Base-by-base conservation (phyloP, 2,113 vertebrate genomes). In the Oncorhynchus keta region DNA sequence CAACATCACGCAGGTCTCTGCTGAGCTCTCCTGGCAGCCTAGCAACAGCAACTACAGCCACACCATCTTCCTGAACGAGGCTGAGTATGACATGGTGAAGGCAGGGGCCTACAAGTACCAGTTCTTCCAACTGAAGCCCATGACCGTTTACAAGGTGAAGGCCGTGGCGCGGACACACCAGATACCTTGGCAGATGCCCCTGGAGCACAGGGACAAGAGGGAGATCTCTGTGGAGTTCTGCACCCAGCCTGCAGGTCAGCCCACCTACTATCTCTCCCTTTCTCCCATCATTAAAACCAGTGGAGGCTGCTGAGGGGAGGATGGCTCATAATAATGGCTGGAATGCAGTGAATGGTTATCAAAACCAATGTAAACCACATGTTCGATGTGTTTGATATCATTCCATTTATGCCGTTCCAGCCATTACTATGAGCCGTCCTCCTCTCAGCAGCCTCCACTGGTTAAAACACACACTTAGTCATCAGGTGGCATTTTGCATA, bases 1-100 rank as follows among this genome's bases (percentile, higher is more conserved):
- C 89, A 89, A 90, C 86, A 92, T 98, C 81, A 95, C 96, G 0
- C 97, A 97, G 91, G 90, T 89, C 24, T 96, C 96, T 0, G 96
- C 96, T 11, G 96, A 95, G 91, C 95, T 99, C 3, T 95, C 94
- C 51, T 99, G 97, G 97, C 94, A 96, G 83, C 97, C 98, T 20
- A 96, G 97, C 82, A 97, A 98, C 90, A 99, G 97, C 87, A 99
- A 98, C 91, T 99, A 99, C 90, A 96, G 97, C 77, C 97, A 99
- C 0, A 92, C 93, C 72, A 94, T 99, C 89, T 98, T 98, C 92
- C 96, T 99, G 74, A 95, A 97, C 0, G 97, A 96, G 73, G 93
- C 95, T 35, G 98, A 99, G 80, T 95, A 97, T 4, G 98, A 97
- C 79, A 88, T 98, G 45, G 96, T 97, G 79, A 95, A 92, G 89